phyloP scores from a whole-genome alignment of 1,140 invertebrate species.

The Pseudomyrmex dendroicus region DNA sequence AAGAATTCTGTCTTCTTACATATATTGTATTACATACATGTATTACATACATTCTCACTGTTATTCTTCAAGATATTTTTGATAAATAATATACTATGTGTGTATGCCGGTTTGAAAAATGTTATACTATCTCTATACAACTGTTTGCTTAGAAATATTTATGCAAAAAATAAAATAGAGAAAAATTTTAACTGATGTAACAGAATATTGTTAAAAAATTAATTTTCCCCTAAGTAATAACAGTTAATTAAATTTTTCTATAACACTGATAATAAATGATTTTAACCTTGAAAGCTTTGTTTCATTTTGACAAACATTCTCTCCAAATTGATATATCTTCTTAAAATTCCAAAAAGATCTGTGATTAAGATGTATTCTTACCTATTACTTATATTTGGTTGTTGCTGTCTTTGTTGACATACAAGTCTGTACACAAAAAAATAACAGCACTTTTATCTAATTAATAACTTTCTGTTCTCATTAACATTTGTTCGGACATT shows the following conservation, averaged over 20 bases:
- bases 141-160: too few relatives aligned
- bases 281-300: neutral
- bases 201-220: neutral
- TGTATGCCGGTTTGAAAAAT: too few relatives aligned
- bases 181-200: neutral
- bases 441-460: neutral
- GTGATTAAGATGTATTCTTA: neutral
- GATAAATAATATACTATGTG: too few relatives aligned
- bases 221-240: neutral
- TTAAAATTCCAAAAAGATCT: neutral
- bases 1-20: too few relatives aligned
- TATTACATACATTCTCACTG: too few relatives aligned
- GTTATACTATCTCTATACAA: too few relatives aligned
- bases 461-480: neutral
- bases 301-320: neutral
- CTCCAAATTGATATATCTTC: neutral
- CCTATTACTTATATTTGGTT: constrained; percentile 26
- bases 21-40: too few relatives aligned
- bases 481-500: constrained; percentile 66
- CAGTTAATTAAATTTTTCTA: neutral
- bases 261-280: neutral
- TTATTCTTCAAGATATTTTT: too few relatives aligned
- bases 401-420: neutral
- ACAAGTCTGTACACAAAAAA: neutral
- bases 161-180: too few relatives aligned